Conservation (phyloP, 2,888 invertebrate genomes). For the Oscheius sp. region DNA sequence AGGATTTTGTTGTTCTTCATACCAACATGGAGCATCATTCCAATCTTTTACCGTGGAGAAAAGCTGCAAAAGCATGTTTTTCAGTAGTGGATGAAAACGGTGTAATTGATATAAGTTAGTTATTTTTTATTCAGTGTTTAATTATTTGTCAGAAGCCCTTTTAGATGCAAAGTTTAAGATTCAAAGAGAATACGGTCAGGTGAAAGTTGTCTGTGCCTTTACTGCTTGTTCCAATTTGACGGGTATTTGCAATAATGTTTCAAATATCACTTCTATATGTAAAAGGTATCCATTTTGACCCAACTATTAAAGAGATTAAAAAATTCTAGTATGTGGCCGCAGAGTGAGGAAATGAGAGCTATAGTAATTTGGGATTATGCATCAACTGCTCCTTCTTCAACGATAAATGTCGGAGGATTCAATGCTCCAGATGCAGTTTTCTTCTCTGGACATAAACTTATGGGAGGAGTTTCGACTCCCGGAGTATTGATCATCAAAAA, state of each 20-base stretch:
- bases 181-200: too few relatives aligned
- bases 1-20: slow-evolving; percentile 44
- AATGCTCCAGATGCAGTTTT: slow-evolving; percentile 87
- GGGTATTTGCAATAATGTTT: slow-evolving; percentile 85
- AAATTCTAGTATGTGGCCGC: too few relatives aligned
- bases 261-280: slow-evolving; percentile 77
- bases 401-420: slow-evolving; percentile 85
- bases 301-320: too few relatives aligned
- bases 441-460: slow-evolving; percentile 88
- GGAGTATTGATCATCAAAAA: slow-evolving; percentile 79
- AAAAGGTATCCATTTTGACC: too few relatives aligned
- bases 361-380: slow-evolving; percentile 84
- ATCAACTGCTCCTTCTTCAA: slow-evolving; percentile 81
- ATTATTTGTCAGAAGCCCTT: too few relatives aligned
- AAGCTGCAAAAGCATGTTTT: slow-evolving; percentile 74
- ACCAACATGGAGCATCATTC: slow-evolving; percentile 79
- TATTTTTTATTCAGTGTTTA: background rate
- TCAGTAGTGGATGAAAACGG: slow-evolving; percentile 37
- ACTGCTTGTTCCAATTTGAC: slow-evolving; percentile 88
- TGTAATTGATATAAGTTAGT: slow-evolving; percentile 28
- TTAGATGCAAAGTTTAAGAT: too few relatives aligned
- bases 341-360: too few relatives aligned
- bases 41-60: slow-evolving; percentile 84
- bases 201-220: slow-evolving; percentile 82
- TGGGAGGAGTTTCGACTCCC: slow-evolving; percentile 88